Conservation (phyloP, 2,113 vertebrate genomes). For the Anolis carolinensis region DNA sequence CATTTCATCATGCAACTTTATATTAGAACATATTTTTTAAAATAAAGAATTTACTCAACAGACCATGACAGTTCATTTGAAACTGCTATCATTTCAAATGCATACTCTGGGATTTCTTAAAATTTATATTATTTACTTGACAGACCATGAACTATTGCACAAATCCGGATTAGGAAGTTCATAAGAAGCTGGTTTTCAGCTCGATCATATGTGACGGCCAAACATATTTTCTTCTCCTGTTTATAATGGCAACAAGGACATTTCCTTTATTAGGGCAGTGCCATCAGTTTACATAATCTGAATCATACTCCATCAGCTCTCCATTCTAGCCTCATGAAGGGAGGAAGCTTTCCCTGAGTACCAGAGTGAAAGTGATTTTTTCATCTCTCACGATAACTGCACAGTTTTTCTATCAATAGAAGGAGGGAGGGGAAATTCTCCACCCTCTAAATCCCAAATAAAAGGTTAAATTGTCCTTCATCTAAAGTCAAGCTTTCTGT, state of each 20-base stretch:
- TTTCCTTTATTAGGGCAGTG: not conserved
- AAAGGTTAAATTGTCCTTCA: conserved; percentile 21
- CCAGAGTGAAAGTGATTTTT: not conserved
- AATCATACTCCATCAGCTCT: not conserved
- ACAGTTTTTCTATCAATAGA: conserved; percentile 6
- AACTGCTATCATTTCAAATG: conserved; percentile 4
- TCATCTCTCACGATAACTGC: not conserved
- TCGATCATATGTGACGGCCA: not conserved
- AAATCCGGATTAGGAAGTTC: conserved; percentile 28
- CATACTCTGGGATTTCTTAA: conserved; percentile 37
- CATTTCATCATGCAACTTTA: not conserved
- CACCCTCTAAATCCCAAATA: not conserved
- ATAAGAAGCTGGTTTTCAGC: conserved; percentile 23
- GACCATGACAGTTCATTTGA: conserved; percentile 14
- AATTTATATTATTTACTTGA: conserved; percentile 30
- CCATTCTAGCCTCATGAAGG: conserved; percentile 12
- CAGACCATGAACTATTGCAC: conserved; percentile 25
- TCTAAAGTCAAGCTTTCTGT: conserved; percentile 30
- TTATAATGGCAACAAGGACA: conserved; percentile 20
- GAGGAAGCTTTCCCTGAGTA: not conserved
- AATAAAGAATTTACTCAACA: conserved; percentile 10
- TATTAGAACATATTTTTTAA: not conserved
- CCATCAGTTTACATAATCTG: not conserved
- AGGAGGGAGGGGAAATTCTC: not conserved
- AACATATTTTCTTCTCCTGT: conserved; percentile 32